Evolutionary conservation across 2,888 invertebrate species (phyloP).

Genomic region (Xanthia togata): DNA sequence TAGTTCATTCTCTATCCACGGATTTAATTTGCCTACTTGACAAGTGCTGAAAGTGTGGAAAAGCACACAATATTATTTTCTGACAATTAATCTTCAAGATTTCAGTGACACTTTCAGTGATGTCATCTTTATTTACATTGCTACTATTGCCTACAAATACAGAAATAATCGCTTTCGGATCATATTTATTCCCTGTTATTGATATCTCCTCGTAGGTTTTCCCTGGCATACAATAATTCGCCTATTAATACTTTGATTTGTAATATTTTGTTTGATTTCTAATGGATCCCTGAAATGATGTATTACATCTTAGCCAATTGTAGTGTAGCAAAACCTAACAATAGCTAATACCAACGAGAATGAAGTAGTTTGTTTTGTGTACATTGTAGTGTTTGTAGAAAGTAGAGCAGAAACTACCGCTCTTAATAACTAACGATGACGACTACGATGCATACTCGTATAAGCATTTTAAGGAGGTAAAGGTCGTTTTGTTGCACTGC

Average conservation of each 20-base stretch:
- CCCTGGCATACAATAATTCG: too few relatives aligned
- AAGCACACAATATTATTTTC: too few relatives aligned
- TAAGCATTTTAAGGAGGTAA: conserved; percentile 35
- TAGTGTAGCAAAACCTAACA: neutral
- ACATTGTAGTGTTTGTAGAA: conserved; percentile 2
- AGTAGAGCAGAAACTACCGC: conserved; percentile 14
- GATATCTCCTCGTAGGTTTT: too few relatives aligned
- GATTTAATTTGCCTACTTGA: too few relatives aligned
- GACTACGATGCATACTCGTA: neutral
- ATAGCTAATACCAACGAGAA: neutral
- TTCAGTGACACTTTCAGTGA: too few relatives aligned
- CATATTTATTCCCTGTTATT: too few relatives aligned
- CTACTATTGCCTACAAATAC: too few relatives aligned
- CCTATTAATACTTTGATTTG: neutral
- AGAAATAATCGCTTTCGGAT: too few relatives aligned
- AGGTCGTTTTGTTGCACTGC: neutral
- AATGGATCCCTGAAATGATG: neutral
- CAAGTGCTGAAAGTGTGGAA: too few relatives aligned
- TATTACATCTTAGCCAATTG: neutral
- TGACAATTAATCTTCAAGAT: too few relatives aligned
- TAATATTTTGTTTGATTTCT: neutral
- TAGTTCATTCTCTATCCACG: too few relatives aligned
- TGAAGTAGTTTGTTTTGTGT: neutral
- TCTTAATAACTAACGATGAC: conserved; percentile 10
- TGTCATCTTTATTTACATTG: too few relatives aligned